Base-by-base conservation (phyloP, 2,113 vertebrate genomes). In the Nyctibius bracteatus region DNA sequence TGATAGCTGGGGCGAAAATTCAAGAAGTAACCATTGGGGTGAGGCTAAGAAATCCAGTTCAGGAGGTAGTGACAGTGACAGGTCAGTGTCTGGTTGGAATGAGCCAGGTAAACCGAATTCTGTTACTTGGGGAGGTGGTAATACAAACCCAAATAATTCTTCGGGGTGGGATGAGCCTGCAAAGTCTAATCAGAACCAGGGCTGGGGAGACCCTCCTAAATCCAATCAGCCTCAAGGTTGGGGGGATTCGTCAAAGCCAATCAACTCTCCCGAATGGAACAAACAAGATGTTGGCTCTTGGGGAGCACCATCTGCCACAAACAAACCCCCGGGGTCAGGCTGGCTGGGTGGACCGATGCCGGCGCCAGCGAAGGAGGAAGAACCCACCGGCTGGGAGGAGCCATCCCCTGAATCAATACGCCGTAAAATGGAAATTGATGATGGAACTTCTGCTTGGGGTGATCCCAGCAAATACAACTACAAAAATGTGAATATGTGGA, bases 381-480 rank as follows among this genome's bases (percentile, higher is more conserved):
- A 98, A 47, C 97, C 99, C 25, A 98, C 98, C 2, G 99, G 99
- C 79, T 99, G 99, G 99, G 99, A 99, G 97, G 99, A 99, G 82
- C 99, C 99, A 2, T 99, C 99, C 90, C 99, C 99, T 1, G 99
- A 99, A 92, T 99, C 99, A 33, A 98, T 99, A 67, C 98, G 99
- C 57, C 98, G 99, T 16, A 99, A 99, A 88, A 99, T 99, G 98
- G 99, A 99, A 96, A 99, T 99, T 9, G 99, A 99, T 84, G 99
- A 99, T 81, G 99, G 99, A 68, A 99, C 99, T 63, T 98, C 99
- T 16, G 99, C 99, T 54, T 99, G 99, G 99, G 99, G 99, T 70
- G 99, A 99, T 71, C 99, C 99, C 9, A 99, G 97, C 97, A 98
- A 98, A 33, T 98, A 98, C 97, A 99, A 98, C 95, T 98, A 98